Conservation (phyloP, 2,797 vertebrate species). For the Schizopygopsis malacanthus region DNA sequence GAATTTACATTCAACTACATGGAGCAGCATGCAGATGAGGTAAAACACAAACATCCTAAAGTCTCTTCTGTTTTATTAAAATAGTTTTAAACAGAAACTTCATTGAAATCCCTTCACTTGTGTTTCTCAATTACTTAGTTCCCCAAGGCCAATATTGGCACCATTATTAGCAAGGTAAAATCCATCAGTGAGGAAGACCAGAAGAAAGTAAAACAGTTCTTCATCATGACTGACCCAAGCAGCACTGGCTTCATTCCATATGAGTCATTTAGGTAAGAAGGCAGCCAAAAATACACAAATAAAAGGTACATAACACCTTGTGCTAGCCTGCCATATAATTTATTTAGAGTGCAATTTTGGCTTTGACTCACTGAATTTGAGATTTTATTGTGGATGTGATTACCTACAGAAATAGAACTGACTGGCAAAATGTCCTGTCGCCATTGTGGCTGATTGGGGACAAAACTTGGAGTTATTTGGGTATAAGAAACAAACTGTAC, state of each 20-base stretch:
- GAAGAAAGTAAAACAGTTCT: constrained; percentile 81
- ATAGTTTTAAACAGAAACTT: constrained; percentile 32
- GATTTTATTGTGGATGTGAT: neutral
- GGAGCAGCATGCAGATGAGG: constrained; percentile 88
- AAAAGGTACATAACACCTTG: constrained; percentile 9
- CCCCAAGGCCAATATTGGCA: constrained; percentile 76
- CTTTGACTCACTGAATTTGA: neutral
- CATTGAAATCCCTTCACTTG: constrained; percentile 12
- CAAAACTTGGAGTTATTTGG: neutral
- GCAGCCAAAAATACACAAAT: constrained; percentile 22
- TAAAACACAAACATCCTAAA: constrained; percentile 56
- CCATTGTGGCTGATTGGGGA: neutral
- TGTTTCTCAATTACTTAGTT: constrained; percentile 76
- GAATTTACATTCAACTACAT: constrained; percentile 90
- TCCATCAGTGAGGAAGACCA: constrained; percentile 72
- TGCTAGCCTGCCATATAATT: neutral
- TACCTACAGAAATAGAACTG: neutral
- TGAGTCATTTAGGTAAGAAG: constrained; percentile 83
- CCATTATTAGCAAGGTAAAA: constrained; percentile 84
- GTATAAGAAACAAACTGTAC: neutral
- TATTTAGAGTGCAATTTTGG: neutral
- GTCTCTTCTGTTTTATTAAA: neutral
- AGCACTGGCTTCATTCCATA: constrained; percentile 78
- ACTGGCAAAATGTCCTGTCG: no score
- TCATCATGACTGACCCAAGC: constrained; percentile 75